phyloP scores from a whole-genome alignment of 2,888 invertebrate genomes.

The Lycia hirtaria region DNA sequence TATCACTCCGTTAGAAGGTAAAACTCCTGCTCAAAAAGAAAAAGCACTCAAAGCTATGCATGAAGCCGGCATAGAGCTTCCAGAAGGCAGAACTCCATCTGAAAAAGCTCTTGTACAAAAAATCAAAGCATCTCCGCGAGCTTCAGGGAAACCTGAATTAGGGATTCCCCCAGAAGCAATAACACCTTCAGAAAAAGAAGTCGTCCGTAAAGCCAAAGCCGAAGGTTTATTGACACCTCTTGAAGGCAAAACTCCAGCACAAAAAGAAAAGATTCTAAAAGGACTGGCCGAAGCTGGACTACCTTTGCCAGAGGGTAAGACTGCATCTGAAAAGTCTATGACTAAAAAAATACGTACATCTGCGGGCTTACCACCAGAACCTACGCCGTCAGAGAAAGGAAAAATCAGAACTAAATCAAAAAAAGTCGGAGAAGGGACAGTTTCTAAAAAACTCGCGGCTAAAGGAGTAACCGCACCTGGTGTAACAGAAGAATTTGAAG shows the following conservation, averaged over 20 bases:
- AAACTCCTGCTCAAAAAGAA: conserved; percentile 46
- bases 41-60: conserved; percentile 41
- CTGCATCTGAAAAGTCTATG: conserved; percentile 56
- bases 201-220: conserved; percentile 52
- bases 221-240: conserved; percentile 57
- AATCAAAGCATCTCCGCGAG: conserved; percentile 14
- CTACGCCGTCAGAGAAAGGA: conserved; percentile 56
- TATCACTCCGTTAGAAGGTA: conserved; percentile 53
- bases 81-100: conserved; percentile 48
- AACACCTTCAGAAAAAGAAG: conserved; percentile 52
- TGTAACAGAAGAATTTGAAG: conserved; percentile 57
- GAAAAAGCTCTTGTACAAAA: conserved; percentile 41
- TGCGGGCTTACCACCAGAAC: conserved; percentile 46
- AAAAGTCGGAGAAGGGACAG: conserved; percentile 41
- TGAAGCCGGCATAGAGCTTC: conserved; percentile 44
- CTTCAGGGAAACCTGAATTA: conserved; percentile 37
- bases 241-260: conserved; percentile 49
- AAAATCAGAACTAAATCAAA: conserved; percentile 54
- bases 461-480: conserved; percentile 40
- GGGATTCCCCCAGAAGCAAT: conserved; percentile 49
- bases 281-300: conserved; percentile 55
- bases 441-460: conserved; percentile 46
- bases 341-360: conserved; percentile 50
- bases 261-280: conserved; percentile 58
- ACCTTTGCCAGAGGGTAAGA: conserved; percentile 58